Base-by-base conservation (phyloP, 2,113 vertebrate genomes). In the Catharus minimus region DNA sequence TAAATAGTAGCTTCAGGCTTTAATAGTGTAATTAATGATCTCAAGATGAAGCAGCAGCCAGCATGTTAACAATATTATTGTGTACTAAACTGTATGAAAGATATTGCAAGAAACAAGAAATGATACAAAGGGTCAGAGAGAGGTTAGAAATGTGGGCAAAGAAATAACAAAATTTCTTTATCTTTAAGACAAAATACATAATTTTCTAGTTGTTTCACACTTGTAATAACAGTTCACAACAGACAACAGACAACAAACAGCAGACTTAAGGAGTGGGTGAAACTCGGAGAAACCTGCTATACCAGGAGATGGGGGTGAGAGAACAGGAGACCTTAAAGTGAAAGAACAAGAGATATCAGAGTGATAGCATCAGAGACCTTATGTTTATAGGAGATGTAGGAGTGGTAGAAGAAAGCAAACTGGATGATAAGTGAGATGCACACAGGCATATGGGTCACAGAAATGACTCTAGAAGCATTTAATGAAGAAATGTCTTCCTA, bases 261-360 rank as follows among this genome's bases (percentile, higher is more conserved):
- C 76, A 95, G 83, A 66, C 62, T 79, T 84, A 22, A 89, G 67
- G 69, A 90, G 83, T 69, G 77, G 66, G 74, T 92, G 90, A 92
- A 94, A 73, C 73, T 76, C 82, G 30, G 30, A 94, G 79, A 91
- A 92, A 82, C 55, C 71, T 92, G 58, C 57, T 86, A 73, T 50
- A 82, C 28, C 66, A 87, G 55, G 74, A 92, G 66, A 82, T 86
- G 78, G 23, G n/a, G 62, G 69, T 90, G 57, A 95, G 77, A 93
- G 49, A 83, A 94, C 60, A 89, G 81, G 77, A 88, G 74, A 73
- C 13, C 30, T 82, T 30, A 61, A 49, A 86, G 58, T 84, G 83
- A 93, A 92, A 82, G 80, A 93, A 86, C 73, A 80, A 86, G 86
- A 82, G 74, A 20, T 86, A 89, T 43, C 7, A 5, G 43, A 92